Base-by-base conservation (phyloP, 2,888 invertebrate genomes). In the Hypsopygia costalis region DNA sequence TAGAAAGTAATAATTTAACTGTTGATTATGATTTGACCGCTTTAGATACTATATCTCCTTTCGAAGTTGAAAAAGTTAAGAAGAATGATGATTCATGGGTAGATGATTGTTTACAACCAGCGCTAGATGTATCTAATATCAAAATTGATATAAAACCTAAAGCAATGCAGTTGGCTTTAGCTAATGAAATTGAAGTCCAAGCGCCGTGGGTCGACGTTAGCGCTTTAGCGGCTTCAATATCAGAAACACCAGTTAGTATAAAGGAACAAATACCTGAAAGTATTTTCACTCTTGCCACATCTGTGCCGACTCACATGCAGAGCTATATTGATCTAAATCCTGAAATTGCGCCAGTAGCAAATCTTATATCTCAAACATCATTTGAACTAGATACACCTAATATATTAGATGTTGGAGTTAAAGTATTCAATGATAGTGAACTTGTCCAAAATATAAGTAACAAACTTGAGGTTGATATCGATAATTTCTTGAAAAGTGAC, bases 141-240 rank as follows among this genome's bases (percentile, higher is more conserved):
- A 81, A 76, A 56, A 57, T 75, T 30, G 80, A 81, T 56, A 57
- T 79, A 1, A 78, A 75, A 60, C 68, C 81, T 1, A 81, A 81
- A 74, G 94, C 94, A 0, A 88, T 94, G 55, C 93, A 94, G 60
- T 74, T 94, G 54, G 93, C 94, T 2, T 81, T 93, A 54, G 94
- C 94, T 0, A 93, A 93, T 25, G 94, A 94, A 62, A 92, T 94
- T 49, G 94, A 94, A 72, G 86, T 93, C 29, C 93, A 94, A 46
- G 91, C 93, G 0, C 92, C 93, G 0, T 95, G 95, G 95, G 90
- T 93, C 1, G 93, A 94, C 61, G 93, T 93, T 0, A 93, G 92
- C 51, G 92, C 93, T 3, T 74, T 94, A 40, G 92, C 93, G 1
- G 91, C 93, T 0, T 91, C 91, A 30, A 88, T 91, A 63, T 90